Percentiles rank a stretch among this genome's conserved stretches.
Evolutionary conservation across 2,888 invertebrate genomes (phyloP).

Genomic region (Melanostoma scalare): DNA sequence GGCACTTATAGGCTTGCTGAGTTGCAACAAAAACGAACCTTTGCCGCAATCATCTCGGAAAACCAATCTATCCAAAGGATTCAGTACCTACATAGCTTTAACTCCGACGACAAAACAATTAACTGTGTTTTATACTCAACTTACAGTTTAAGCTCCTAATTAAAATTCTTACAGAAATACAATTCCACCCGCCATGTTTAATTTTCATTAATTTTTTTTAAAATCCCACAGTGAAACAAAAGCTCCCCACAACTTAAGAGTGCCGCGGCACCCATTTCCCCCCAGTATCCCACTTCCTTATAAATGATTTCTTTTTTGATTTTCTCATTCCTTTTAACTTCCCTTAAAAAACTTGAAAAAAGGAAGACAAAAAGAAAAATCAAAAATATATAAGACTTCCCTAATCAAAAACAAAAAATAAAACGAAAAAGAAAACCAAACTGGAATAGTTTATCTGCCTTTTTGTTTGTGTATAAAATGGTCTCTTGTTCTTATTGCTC

Average conservation of each 20-base stretch:
- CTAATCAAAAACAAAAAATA: constrained; percentile 33
- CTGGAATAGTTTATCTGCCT: constrained; percentile 63
- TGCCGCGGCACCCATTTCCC: neutral
- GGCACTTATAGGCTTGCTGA: too few species aligned
- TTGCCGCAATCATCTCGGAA: too few species aligned
- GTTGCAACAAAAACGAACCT: too few species aligned
- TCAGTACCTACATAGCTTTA: too few species aligned
- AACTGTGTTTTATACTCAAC: too few species aligned
- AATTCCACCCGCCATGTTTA: too few species aligned
- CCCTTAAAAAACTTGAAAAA: constrained; percentile 35
- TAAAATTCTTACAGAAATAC: too few species aligned
- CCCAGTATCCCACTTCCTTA: neutral
- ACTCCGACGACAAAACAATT: too few species aligned
- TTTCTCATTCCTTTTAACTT: constrained; percentile 54
- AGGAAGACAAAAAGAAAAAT: constrained; percentile 23
- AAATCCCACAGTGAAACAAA: too few species aligned
- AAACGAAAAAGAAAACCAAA: constrained; percentile 22
- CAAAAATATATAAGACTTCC: constrained; percentile 60
- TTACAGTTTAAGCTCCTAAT: too few species aligned
- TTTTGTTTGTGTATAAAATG: constrained; percentile 29
- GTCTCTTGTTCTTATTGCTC: constrained; percentile 37
- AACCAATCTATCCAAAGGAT: too few species aligned
- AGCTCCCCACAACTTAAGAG: neutral
- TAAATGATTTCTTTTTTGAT: constrained; percentile 2
- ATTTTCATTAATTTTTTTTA: too few species aligned